phyloP scores from a whole-genome alignment of 2,888 invertebrate species.

The Poecilobothrus nobilitatus region DNA sequence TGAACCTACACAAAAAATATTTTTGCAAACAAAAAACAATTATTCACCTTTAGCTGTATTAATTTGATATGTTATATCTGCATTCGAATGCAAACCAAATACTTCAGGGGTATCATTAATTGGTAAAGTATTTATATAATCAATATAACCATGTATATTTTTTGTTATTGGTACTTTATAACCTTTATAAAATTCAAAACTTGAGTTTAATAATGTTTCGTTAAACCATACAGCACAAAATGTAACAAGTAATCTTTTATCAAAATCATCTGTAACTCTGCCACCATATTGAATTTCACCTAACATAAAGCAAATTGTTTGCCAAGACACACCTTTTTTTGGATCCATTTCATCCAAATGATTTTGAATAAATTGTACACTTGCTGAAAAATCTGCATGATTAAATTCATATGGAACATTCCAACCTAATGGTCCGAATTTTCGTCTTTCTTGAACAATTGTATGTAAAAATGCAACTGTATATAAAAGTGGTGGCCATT shows the following conservation, averaged over 20 bases:
- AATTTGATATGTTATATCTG: conserved; percentile 96
- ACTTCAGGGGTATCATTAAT: conserved; percentile 87
- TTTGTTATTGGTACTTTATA: conserved; percentile 84
- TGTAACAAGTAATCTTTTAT: conserved; percentile 84
- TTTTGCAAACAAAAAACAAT: too few relatives aligned
- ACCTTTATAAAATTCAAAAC: conserved; percentile 88
- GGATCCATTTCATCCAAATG: conserved; percentile 95
- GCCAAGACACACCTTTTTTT: conserved; percentile 95
- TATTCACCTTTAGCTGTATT: conserved; percentile 76
- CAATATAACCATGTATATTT: conserved; percentile 69
- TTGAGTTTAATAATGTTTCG: conserved; percentile 73
- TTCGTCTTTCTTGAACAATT: conserved; percentile 87
- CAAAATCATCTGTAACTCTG: conserved; percentile 93
- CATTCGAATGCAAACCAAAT: conserved; percentile 92
- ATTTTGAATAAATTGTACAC: conserved; percentile 92
- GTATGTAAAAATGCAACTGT: conserved; percentile 93
- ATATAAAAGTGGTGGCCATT: conserved; percentile 90
- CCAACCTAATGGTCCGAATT: conserved; percentile 96
- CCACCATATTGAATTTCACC: conserved; percentile 87
- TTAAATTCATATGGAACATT: conserved; percentile 91
- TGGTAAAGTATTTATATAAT: conserved; percentile 79
- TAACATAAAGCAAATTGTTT: conserved; percentile 94
- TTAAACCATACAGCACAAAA: conserved; percentile 95
- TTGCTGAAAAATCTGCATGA: conserved; percentile 91
- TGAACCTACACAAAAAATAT: too few relatives aligned